Conservation (phyloP, 2,113 vertebrate species). For the Tautogolabrus adspersus region DNA sequence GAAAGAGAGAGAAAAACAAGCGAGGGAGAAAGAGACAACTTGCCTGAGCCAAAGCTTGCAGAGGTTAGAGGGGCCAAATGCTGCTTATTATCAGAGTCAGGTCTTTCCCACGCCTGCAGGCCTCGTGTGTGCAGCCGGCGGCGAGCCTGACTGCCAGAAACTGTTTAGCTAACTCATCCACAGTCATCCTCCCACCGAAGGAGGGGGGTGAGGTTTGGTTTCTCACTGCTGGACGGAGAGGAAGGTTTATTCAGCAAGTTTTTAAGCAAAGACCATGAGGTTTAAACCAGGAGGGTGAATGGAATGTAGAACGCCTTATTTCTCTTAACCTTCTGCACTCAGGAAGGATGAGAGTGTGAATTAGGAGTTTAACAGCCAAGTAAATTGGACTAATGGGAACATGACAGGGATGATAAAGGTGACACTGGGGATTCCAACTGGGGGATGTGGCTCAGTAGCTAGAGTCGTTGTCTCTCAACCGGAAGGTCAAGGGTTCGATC, state of each 20-base stretch:
- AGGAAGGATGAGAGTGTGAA: slow-evolving; percentile 60
- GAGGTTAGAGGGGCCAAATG: slow-evolving; percentile 75
- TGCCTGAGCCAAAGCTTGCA: slow-evolving; percentile 67
- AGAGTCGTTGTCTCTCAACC: no score
- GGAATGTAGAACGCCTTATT: slow-evolving; percentile 61
- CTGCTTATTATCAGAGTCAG: slow-evolving; percentile 81
- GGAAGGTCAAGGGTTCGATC: no score
- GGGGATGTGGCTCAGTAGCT: no score
- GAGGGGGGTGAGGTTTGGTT: slow-evolving; percentile 46
- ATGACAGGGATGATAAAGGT: slow-evolving; percentile 57
- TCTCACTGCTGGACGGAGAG: slow-evolving; percentile 60
- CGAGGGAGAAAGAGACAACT: slow-evolving; percentile 64
- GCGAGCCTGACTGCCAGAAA: slow-evolving; percentile 75
- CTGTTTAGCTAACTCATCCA: slow-evolving; percentile 76
- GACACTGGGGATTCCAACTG: no score
- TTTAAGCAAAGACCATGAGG: slow-evolving; percentile 50
- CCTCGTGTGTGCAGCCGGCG: slow-evolving; percentile 71
- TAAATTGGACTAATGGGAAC: slow-evolving; percentile 78
- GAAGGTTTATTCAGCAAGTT: slow-evolving; percentile 70
- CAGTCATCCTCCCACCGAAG: slow-evolving; percentile 63
- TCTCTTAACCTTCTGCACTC: slow-evolving; percentile 62
- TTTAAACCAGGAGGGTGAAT: slow-evolving; percentile 47
- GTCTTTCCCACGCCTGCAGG: slow-evolving; percentile 83
- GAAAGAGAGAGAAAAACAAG: slow-evolving; percentile 68
- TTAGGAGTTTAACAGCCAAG: slow-evolving; percentile 74